Evolutionary conservation across 2,113 vertebrate genomes (phyloP), one percentile per base, ranked within the genome.

Genomic region (Myiozetetes cayanensis): DNA sequence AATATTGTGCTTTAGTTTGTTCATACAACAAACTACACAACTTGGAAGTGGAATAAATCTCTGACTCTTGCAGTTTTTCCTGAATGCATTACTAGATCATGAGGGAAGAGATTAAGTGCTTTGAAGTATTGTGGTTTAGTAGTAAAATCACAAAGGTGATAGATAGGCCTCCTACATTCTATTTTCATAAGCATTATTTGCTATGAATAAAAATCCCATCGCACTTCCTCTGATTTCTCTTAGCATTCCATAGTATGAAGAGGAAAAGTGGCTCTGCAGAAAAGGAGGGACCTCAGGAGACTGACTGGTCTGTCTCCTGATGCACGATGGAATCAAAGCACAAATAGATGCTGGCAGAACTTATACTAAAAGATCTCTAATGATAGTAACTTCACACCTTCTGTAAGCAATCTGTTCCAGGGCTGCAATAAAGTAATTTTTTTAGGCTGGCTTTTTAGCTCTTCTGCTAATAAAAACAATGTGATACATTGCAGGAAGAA

Each of bases 381-480:
- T 91, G 84, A 89, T 94, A 87, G 90, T 75, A 89, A 93, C 89
- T 93, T 94, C 85, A 75, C 84, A 81, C 56, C 66, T 89, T 83
- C 87, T 39, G 27, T 46, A 59, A 85, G 80, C 87, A 81, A 67
- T 78, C 77, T 96, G 84, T 94, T 91, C 61, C 33, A 67, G 65
- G 47, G 23, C 20, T 91, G 72, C 61, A 81, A 53, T 74, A 67
- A 91, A 71, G n/a, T 70, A 22, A 59, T 70, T 67, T 94, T 65
- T 92, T 94, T 46, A 86, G 76, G 31, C 41, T 73, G 55, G 4
- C 22, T 89, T 77, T 95, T 92, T 77, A 87, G 43, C 25, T 84
- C 30, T 85, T 75, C 53, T 74, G 77, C 53, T 39, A 31, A 33
- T 19, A 50, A 88, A 80, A 53, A 12, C 19, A 67, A 10, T 50